Evolutionary conservation across 2,113 vertebrate species (phyloP).

Genomic region (Baryphthengus martii): DNA sequence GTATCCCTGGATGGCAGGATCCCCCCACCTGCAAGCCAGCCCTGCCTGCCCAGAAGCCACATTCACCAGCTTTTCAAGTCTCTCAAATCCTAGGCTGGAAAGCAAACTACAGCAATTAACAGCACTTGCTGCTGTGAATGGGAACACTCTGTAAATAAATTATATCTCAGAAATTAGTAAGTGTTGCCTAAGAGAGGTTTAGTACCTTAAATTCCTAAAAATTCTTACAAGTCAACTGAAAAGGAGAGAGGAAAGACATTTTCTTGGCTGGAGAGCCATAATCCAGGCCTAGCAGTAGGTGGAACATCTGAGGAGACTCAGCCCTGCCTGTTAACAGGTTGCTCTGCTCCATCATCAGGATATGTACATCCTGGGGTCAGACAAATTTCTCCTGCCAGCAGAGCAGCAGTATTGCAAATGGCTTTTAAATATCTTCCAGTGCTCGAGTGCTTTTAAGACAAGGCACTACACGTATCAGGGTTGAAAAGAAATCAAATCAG

Average conservation of each 20-base stretch:
- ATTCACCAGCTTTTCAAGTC: neutral
- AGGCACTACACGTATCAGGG: neutral
- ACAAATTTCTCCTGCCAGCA: neutral
- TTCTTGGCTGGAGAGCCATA: neutral
- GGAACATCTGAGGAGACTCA: neutral
- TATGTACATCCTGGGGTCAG: neutral
- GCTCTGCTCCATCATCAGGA: neutral
- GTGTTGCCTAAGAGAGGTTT: neutral
- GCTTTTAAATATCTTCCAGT: neutral
- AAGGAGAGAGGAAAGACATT: neutral
- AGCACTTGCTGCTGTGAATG: neutral
- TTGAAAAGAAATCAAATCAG: neutral
- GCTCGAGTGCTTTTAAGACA: neutral
- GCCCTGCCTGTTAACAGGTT: fast-evolving
- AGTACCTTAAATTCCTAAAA: neutral
- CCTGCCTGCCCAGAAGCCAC: neutral
- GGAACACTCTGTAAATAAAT: neutral
- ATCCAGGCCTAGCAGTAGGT: neutral
- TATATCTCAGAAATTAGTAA: neutral
- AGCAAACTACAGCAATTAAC: neutral
- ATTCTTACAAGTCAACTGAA: neutral
- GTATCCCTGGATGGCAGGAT: neutral
- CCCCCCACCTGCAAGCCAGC: neutral
- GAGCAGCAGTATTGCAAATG: neutral
- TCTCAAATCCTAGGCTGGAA: neutral